Conservation (phyloP, 2,888 invertebrate genomes). For the Neoaliturus tenellus region DNA sequence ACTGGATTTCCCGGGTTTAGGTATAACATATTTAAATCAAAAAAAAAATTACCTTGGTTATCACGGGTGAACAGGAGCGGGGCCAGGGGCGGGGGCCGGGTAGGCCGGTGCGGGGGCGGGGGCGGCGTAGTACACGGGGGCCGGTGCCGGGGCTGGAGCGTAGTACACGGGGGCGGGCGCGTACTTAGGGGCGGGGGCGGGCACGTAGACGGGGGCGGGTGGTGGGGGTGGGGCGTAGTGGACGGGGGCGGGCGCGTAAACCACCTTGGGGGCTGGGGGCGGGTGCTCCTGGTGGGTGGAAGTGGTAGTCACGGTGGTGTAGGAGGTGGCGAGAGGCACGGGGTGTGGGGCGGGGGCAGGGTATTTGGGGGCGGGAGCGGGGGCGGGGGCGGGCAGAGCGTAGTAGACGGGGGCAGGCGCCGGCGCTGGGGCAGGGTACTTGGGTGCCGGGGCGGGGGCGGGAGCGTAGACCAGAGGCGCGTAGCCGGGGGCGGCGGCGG, state of each 20-base stretch:
- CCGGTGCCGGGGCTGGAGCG: conserved; percentile 16
- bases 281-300: conserved; percentile 32
- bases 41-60: neutral
- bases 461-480: conserved; percentile 67
- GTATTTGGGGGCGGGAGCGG: conserved; percentile 3
- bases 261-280: conserved; percentile 34
- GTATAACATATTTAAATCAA: no score
- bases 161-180: conserved; percentile 65
- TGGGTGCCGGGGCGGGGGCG: conserved; percentile 67
- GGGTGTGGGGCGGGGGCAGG: conserved; percentile 27
- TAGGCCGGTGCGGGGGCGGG: conserved; percentile 31
- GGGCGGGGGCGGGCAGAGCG: conserved; percentile 10
- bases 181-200: conserved; percentile 62
- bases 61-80: neutral
- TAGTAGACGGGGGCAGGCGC: conserved; percentile 14
- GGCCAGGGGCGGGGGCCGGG: neutral
- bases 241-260: conserved; percentile 58
- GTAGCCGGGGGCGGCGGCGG: conserved; percentile 43
- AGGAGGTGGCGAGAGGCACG: conserved; percentile 34
- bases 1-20: no score
- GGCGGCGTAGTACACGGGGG: conserved; percentile 16
- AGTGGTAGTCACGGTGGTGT: conserved; percentile 43
- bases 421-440: neutral
- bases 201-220: conserved; percentile 63
- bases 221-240: conserved; percentile 65